These are phyloP conservation scores for Branchellion lobata DNA, from an alignment of 2,888 invertebrate species.

Conservation along the genomic window DNA sequence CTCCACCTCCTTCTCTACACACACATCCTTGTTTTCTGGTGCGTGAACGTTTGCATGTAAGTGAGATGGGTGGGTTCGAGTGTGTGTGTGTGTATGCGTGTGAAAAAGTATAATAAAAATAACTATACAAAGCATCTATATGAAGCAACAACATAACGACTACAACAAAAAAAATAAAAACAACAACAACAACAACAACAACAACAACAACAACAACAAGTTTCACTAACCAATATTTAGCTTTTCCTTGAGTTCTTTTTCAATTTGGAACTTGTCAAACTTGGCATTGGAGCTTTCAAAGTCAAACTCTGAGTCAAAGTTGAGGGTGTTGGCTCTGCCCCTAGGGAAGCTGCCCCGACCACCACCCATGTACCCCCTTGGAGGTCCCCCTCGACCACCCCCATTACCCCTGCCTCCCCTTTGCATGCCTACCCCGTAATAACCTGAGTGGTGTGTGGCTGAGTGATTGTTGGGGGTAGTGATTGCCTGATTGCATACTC, in stretches of 20 bases:
- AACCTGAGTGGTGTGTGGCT: not conserved
- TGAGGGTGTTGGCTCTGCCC: constrained; percentile 65
- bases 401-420: not conserved
- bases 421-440: constrained; percentile 23
- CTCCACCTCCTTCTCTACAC: not conserved
- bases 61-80: not conserved
- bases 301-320: constrained; percentile 95
- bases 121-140: no score
- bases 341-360: constrained; percentile 10
- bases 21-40: not conserved
- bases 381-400: constrained; percentile 10
- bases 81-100: not conserved
- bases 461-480: no score
- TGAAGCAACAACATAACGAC: no score
- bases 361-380: constrained; percentile 17
- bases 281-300: constrained; percentile 97
- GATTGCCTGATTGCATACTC: no score
- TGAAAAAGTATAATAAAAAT: not conserved
- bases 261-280: constrained; percentile 79
- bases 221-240: constrained; percentile 68
- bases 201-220: not conserved
- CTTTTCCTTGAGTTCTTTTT: constrained; percentile 75
- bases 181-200: no score
- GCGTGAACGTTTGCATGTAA: no score
- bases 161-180: no score